Evolutionary conservation across 2,888 invertebrate genomes (phyloP), one percentile per base, ranked within the genome.

Genomic region (Ormyrus thymus): DNA sequence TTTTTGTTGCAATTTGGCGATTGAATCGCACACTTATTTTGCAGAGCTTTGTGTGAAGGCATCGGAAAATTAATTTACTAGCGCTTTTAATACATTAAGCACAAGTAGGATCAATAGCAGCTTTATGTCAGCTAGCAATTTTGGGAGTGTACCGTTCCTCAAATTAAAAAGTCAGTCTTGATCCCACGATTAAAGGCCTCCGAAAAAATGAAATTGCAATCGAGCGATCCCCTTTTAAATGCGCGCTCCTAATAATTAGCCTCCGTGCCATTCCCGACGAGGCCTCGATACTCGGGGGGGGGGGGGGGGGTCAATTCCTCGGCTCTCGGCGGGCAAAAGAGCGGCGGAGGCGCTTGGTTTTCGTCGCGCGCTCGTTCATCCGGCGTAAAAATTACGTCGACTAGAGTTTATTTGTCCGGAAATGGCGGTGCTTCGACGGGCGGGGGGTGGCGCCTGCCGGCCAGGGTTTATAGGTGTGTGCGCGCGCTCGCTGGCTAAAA

Each of bases 321-420:
- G 62, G 59, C 53, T 15, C 0, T 11, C 10, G 29, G n/a, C 7
- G 46, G 59, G 11, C 62, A 48, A 76, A 29, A 50, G 15, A 48
- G 15, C 8, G 11, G 15, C 61, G 46, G 15, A 11, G 8, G 48
- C 83, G 84, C 82, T 64, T 87, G 87, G 85, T 88, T 89, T 88
- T 88, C 88, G 87, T 88, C 87, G 88, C 86, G 84, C 85, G 5
- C 7, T 2, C 59, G 59, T 11, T 11, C 43, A 43, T 7, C 45
- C 94, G 90, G 92, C 94, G 93, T 83, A 94, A 94, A 90, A 94
- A 94, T 90, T 93, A 94, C 86, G 93, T 94, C 82, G 94, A 94
- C 90, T 94, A 94, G 90, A 89, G 89, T 90, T 89, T 89, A 89
- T 90, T 89, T 90, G 89, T 88, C 88, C 89, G 88, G 89, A 90